Evolutionary conservation across 2,888 invertebrate genomes (phyloP).

Genomic region (Lypha dubia): DNA sequence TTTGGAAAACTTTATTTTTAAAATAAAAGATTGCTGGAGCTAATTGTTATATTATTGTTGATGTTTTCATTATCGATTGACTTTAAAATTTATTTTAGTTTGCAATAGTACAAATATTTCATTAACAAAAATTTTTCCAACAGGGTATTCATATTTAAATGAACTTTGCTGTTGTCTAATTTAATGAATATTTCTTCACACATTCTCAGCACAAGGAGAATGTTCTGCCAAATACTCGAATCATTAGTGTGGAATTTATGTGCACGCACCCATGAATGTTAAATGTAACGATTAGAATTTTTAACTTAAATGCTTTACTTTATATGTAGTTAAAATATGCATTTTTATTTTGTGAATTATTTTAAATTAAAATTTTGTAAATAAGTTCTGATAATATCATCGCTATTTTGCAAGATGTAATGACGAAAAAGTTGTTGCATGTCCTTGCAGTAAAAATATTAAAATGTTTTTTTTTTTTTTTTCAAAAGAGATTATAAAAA

Average conservation of each 20-base stretch:
- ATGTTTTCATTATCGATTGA: too few relatives aligned
- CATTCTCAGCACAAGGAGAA: background rate
- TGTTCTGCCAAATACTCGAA: constrained; percentile 24
- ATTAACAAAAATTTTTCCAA: background rate
- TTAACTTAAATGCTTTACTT: constrained; percentile 4
- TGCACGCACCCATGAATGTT: constrained; percentile 3
- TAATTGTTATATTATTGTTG: too few relatives aligned
- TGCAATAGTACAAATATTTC: too few relatives aligned
- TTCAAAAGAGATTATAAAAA: background rate
- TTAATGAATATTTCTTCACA: constrained; percentile 7
- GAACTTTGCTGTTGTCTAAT: constrained; percentile 11
- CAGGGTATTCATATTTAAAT: constrained; percentile 1
- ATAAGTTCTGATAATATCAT: background rate
- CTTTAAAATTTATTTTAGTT: too few relatives aligned
- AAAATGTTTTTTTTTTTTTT: too few relatives aligned
- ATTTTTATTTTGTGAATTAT: constrained; percentile 2
- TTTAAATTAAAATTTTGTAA: constrained; percentile 23
- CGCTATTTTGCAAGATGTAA: background rate
- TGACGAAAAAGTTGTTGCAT: background rate
- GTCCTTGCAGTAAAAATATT: background rate
- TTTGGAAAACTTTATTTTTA: too few relatives aligned
- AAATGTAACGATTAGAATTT: background rate
- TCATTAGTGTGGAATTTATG: constrained; percentile 23
- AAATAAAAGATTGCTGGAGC: too few relatives aligned
- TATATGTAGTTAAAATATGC: constrained; percentile 3